Base-by-base conservation (phyloP, 2,113 vertebrate species). In the Accipiter cooperii region DNA sequence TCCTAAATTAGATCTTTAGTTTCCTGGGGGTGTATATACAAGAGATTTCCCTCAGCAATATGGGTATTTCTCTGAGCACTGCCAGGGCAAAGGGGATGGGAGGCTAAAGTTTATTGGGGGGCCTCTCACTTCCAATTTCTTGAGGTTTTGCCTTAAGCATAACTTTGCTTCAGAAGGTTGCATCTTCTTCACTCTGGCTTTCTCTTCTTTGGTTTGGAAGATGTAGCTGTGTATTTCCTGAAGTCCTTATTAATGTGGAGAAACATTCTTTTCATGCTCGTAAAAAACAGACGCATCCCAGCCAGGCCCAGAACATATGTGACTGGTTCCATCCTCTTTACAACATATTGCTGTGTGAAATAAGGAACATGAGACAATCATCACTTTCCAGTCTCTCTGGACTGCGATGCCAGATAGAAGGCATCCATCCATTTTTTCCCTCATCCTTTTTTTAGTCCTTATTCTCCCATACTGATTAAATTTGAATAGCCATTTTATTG, bases 241-340 rank as follows among this genome's bases (percentile, higher is more conserved):
- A 93, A 94, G 87, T 95, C 90, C 71, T 93, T 78, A 93, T 96
- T 97, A 95, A 96, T 96, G 95, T 96, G 96, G 95, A 96, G 75
- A 96, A 96, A 96, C 93, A 95, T 95, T 95, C 92, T 91, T 95
- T 93, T 94, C 87, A n/a, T 95, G 64, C 91, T 96, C 58, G 1
- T 96, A 80, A 96, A 96, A 97, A 97, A 94, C 93, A 95, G 95
- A 95, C 2, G 6, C 93, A 93, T 96, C 95, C 87, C 88, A 96
- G 93, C 93, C 91, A 97, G 94, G 94, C 94, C 94, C 91, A 93
- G 91, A 95, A 96, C 91, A 96, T 97, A 96, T 96, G 95, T 88
- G 96, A 70, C 91, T 93, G 96, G 93, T 97, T 96, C 91, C 84
- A 93, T 95, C 87, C 89, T 96, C 84, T 61, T 85, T 96, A 87